Evolutionary conservation across 2,797 vertebrate genomes (phyloP).

Genomic region (Melanotaenia parkinsoni): DNA sequence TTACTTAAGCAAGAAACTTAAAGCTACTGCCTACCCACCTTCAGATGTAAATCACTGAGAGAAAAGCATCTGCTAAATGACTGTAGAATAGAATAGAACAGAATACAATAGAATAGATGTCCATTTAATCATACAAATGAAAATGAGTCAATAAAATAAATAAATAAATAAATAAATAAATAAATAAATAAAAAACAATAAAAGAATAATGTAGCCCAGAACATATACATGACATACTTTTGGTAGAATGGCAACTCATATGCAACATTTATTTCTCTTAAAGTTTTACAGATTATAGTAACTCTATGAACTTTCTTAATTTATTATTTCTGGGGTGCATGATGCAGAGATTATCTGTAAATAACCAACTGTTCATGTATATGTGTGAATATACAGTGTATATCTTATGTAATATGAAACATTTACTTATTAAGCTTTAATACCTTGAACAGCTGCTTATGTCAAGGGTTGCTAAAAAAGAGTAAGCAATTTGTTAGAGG

Average conservation of each 20-base stretch:
- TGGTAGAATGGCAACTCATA: not conserved
- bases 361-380: not conserved
- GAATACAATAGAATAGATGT: no score
- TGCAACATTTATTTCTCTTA: not conserved
- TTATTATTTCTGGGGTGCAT: not conserved
- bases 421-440: not conserved
- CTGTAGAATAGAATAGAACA: no score
- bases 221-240: not conserved
- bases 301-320: not conserved
- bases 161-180: no score
- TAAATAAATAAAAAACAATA: not conserved
- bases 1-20: no score
- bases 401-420: not conserved
- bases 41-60: no score
- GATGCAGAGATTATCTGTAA: not conserved
- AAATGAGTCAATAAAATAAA: not conserved
- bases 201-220: not conserved
- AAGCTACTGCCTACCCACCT: no score
- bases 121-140: not conserved
- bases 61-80: no score
- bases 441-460: not conserved
- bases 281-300: not conserved
- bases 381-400: not conserved
- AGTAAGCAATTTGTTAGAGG: constrained; percentile 4
- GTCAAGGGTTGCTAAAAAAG: constrained; percentile 8